A percentile compares a stretch with the other conserved stretches of the same genome.
Conservation (phyloP, 2,797 vertebrate species). For the Dicrostonyx torquatus region DNA sequence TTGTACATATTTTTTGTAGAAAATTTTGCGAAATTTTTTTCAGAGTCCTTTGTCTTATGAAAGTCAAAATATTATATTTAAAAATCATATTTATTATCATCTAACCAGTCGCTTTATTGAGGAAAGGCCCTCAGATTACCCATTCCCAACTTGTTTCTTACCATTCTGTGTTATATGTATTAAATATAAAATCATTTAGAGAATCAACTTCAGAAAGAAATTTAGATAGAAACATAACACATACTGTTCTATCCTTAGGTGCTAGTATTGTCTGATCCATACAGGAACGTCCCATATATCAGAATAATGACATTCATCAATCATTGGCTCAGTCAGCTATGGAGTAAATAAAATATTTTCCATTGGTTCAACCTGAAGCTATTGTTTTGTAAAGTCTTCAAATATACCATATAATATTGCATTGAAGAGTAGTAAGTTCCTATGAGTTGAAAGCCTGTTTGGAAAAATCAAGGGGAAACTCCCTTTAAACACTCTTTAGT, state of each 20-base stretch:
- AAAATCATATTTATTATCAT: neutral
- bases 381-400: neutral
- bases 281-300: neutral
- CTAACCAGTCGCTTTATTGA: neutral
- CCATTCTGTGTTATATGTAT: neutral
- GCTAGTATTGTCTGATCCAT: neutral
- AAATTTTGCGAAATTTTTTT: neutral
- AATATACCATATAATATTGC: neutral
- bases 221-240: neutral
- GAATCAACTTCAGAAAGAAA: neutral
- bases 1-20: neutral
- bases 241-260: neutral
- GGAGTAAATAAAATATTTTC: neutral
- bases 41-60: neutral
- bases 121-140: neutral
- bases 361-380: neutral
- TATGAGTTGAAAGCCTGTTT: neutral
- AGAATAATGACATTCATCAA: neutral
- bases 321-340: neutral
- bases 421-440: neutral
- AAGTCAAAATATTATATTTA: neutral
- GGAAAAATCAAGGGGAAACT: neutral
- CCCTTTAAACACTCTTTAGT: neutral
- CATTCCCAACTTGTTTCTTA: neutral
- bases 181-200: neutral